Conservation (phyloP, 30 jellyfish, hydroid and myxozoan genomes). For the Morbakka virulenta region DNA sequence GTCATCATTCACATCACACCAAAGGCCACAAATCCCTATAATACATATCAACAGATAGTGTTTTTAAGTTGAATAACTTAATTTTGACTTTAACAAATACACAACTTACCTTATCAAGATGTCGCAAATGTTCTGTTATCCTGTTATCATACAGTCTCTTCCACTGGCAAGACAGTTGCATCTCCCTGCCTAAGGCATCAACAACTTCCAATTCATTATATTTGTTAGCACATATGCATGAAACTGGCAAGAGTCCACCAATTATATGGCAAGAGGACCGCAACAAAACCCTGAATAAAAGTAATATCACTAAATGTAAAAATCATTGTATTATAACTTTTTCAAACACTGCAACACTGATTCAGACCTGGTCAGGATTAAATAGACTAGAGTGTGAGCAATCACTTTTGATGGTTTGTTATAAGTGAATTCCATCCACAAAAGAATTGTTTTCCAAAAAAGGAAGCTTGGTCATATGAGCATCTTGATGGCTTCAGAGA, state of each 20-base stretch:
- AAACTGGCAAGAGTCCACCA: conserved; percentile 83
- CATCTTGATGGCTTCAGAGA: no score
- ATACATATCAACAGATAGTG: neutral
- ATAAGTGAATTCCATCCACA: no score
- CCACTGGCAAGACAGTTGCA: conserved; percentile 52
- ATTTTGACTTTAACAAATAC: neutral
- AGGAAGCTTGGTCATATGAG: no score
- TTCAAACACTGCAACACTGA: neutral
- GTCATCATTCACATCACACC: no score
- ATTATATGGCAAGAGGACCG: conserved; percentile 85
- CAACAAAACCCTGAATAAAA: conserved; percentile 56
- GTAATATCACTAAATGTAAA: neutral
- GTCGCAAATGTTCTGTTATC: conserved; percentile 59
- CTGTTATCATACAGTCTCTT: conserved; percentile 45
- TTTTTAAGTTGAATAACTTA: neutral
- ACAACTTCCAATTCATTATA: conserved; percentile 72
- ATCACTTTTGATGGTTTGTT: no score
- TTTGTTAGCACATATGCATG: conserved; percentile 79
- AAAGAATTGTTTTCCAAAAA: no score
- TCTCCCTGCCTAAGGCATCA: conserved; percentile 68
- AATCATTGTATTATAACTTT: neutral
- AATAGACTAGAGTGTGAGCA: no score
- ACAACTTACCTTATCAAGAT: conserved; percentile 77
- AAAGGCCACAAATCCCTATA: no score
- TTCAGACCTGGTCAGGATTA: neutral